Percentiles rank a stretch among this genome's conserved stretches.
Conservation (phyloP, 2,888 invertebrate species). For the Cephus rjabovi region DNA sequence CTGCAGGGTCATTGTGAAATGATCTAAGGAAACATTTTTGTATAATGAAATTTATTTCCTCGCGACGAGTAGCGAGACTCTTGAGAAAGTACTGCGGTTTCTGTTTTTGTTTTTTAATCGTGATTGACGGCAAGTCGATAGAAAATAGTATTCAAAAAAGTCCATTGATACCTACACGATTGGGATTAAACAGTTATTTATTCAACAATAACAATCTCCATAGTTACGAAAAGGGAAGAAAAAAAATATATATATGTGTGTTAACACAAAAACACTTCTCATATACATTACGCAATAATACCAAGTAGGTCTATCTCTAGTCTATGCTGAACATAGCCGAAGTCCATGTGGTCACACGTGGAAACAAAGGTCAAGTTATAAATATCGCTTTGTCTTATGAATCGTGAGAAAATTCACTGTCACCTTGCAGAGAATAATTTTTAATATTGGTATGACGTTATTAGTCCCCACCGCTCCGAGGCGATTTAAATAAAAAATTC, state of each 20-base stretch:
- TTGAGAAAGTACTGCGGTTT: background rate
- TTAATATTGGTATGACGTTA: background rate
- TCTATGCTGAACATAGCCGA: constrained; percentile 8
- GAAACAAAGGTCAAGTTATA: background rate
- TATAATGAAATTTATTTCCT: background rate
- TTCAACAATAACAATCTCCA: constrained; percentile 55
- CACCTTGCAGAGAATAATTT: constrained; percentile 4
- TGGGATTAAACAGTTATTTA: constrained; percentile 48
- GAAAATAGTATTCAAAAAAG: background rate
- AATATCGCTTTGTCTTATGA: background rate
- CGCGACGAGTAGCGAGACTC: background rate
- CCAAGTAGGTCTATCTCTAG: constrained; percentile 22
- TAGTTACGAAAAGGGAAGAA: constrained; percentile 41
- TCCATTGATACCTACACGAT: background rate
- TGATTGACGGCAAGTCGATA: background rate
- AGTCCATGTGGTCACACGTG: background rate
- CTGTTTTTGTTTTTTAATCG: background rate
- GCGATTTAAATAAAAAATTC: constrained; percentile 15
- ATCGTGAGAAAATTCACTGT: constrained; percentile 5
- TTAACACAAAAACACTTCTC: constrained; percentile 32
- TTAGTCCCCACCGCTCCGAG: background rate
- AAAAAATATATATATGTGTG: constrained; percentile 3
- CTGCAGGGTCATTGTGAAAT: background rate
- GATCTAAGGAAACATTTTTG: background rate
- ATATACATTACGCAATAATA: constrained; percentile 38